Base-by-base conservation (phyloP, 2,888 invertebrate genomes). In the Pharmacophagus antenor region DNA sequence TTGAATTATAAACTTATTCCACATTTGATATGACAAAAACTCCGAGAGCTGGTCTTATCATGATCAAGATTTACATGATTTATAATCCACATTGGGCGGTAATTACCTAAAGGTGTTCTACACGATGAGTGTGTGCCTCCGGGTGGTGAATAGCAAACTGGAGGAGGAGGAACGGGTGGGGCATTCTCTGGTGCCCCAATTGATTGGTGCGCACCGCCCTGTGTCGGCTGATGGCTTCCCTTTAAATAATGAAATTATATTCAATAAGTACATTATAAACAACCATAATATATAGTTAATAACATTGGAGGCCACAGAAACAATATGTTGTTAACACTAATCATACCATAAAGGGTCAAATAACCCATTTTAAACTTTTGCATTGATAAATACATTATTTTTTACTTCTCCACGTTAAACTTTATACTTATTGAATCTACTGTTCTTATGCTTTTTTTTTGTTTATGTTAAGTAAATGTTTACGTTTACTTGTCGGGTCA, bases 81-180 rank as follows among this genome's bases (percentile, higher is more conserved):
- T 27, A 6, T 27, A 27, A 27, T 10, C 27, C 10, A 27, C 7
- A 31, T n/a, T n/a, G n/a, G 31, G 15, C 15, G 10, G 31, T 31
- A 31, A 67, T 62, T 57, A 82, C 84, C 79, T 70, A 77, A 68
- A 42, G 71, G 31, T 51, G 70, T 64, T 27, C 70, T 58, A 44
- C 69, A 68, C 5, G 70, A 61, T 4, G 71, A 63, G 17, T 72
- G 68, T 3, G 70, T 63, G 41, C 74, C 75, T 2, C 60, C 63
- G 5, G 79, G 82, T 17, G 82, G 84, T 47, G 72, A 71, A 72
- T 86, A 88, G 61, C 77, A 70, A n/a, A 72, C 76, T 0, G 88
- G 88, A 1, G 86, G 87, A 52, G 88, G 88, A 0, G 88, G 88
- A 41, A 87, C 84, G 0, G 88, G 88, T n/a, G 88, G 88, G 5